Conservation (phyloP, 92 coral and sea anemone genomes). For the Epizoanthus stellaris region DNA sequence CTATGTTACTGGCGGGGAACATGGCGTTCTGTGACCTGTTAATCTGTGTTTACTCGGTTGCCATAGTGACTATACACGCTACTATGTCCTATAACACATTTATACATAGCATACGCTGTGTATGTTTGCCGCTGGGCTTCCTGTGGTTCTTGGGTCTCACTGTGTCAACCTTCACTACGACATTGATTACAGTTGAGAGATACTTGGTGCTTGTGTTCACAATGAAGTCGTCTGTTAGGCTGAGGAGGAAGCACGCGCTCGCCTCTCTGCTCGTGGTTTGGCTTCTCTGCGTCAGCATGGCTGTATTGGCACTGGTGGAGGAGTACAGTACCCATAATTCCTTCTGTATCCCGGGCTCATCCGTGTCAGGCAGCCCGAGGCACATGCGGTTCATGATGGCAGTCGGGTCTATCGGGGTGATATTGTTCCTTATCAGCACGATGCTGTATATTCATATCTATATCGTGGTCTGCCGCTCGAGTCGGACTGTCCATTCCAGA, state of each 20-base stretch:
- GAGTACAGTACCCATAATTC: conserved; percentile 72
- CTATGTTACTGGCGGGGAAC: conserved; percentile 7
- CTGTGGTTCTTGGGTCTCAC: conserved; percentile 71
- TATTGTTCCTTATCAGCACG: conserved; percentile 52
- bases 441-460: conserved; percentile 69
- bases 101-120: not conserved
- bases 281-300: conserved; percentile 50
- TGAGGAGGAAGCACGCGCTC: conserved; percentile 33
- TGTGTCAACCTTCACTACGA: conserved; percentile 56
- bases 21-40: conserved; percentile 13
- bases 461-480: conserved; percentile 60
- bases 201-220: conserved; percentile 67
- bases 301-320: conserved; percentile 64
- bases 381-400: conserved; percentile 64
- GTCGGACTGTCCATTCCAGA: conserved; percentile 64
- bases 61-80: not conserved
- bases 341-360: conserved; percentile 79
- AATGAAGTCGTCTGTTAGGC: conserved; percentile 64
- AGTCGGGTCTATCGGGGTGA: conserved; percentile 50
- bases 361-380: conserved; percentile 56
- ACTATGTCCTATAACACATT: conserved; percentile 48
- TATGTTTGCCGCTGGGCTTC: conserved; percentile 67
- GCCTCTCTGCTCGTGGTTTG: conserved; percentile 37
- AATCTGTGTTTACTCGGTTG: conserved; percentile 8
- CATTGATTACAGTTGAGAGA: conserved; percentile 68